Conservation (phyloP, 2,797 vertebrate genomes). For the Rhincodon typus region DNA sequence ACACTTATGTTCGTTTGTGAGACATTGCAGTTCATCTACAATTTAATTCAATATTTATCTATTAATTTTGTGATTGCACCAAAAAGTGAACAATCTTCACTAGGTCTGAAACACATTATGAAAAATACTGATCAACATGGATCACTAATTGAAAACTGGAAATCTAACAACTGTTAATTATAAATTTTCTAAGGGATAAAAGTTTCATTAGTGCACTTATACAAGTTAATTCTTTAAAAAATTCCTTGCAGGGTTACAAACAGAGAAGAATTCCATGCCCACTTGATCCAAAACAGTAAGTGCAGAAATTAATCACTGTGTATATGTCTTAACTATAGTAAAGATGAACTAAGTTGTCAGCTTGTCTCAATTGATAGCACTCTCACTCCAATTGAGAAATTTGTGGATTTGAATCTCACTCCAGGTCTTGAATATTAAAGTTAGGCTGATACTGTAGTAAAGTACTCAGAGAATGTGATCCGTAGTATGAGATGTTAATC, state of each 20-base stretch:
- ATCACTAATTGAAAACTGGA: background rate
- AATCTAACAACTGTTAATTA: background rate
- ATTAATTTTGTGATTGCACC: background rate
- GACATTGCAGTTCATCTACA: background rate
- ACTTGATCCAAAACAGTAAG: constrained; percentile 93
- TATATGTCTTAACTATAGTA: background rate
- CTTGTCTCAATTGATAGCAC: background rate
- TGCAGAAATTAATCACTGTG: constrained; percentile 34
- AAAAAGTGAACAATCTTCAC: background rate
- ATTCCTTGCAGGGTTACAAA: constrained; percentile 55
- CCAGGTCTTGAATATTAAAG: background rate
- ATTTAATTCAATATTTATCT: background rate
- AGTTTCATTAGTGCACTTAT: background rate
- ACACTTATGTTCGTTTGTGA: background rate
- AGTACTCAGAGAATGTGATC: background rate
- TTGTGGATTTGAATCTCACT: background rate
- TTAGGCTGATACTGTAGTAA: background rate
- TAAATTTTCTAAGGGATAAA: background rate
- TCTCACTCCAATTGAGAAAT: background rate
- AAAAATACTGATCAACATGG: background rate
- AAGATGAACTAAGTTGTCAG: background rate
- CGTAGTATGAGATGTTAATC: background rate
- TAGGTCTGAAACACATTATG: background rate
- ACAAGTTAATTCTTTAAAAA: background rate
- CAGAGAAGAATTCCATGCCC: constrained; percentile 76